Evolutionary conservation across 2,113 vertebrate genomes (phyloP).

Genomic region (Oreochromis niloticus): DNA sequence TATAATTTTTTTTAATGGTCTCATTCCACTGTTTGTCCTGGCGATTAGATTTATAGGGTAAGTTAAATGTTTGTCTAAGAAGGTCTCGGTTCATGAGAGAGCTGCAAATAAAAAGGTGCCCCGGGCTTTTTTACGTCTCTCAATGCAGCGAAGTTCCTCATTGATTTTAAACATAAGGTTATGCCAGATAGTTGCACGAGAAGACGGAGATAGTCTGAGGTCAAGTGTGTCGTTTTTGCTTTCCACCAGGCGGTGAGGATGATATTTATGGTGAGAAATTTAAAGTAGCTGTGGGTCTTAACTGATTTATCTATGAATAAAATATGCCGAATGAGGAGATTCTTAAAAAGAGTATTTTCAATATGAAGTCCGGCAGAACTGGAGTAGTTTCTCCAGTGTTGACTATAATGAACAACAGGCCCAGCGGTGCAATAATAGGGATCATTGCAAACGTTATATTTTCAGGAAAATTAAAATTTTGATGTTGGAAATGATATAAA

Average conservation of each 20-base stretch:
- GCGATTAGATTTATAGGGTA: neutral
- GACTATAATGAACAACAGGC: neutral
- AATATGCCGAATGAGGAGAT: neutral
- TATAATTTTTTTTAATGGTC: neutral
- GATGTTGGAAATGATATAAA: neutral
- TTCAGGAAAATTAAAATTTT: neutral
- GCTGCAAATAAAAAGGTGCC: neutral
- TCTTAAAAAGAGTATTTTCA: neutral
- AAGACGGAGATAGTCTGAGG: neutral
- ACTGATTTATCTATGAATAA: neutral
- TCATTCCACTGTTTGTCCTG: neutral
- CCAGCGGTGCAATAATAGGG: neutral
- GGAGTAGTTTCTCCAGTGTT: neutral
- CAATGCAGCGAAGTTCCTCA: neutral
- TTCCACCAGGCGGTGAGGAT: neutral
- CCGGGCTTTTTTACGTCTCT: neutral
- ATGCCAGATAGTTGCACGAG: neutral
- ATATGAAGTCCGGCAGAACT: neutral
- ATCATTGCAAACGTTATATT: neutral
- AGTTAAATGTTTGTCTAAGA: neutral
- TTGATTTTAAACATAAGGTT: neutral
- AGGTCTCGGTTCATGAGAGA: neutral
- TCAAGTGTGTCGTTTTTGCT: neutral
- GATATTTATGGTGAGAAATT: neutral
- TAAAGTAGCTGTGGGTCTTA: neutral